Base-by-base conservation (phyloP, 2,113 vertebrate genomes). In the Capra hircus region DNA sequence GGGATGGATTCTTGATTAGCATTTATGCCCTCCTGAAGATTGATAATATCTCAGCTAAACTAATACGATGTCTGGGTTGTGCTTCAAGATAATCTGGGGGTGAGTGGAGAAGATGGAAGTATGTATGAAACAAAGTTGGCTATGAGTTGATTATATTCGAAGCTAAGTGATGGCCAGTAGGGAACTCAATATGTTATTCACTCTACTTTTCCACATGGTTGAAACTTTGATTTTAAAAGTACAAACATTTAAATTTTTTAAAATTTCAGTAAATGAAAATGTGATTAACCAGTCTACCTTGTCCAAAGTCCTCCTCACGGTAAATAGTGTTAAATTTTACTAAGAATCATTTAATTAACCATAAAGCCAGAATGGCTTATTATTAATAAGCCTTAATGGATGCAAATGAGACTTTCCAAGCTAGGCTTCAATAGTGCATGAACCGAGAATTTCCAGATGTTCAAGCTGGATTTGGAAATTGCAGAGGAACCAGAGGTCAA, bases 31-130 rank as follows among this genome's bases (percentile, higher is more conserved):
- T 95, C 82, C 43, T 89, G 55, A 95, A 64, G 74, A 82, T 64
- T 82, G 12, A 6, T 95, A 55, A 90, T 90, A 95, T 92, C 27
- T 91, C 50, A 93, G 52, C 62, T 80, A 33, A 94, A 95, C 80
- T 55, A 62, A 59, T 82, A 25, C 2, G 10, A 53, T 92, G 36
- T 74, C 40, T 83, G 25, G 43, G 5, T 55, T 94, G 88, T 89
- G 6, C 82, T 89, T 89, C 64, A 94, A 30, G 88, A 89, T 48
- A 97, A 85, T 57, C 17, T 74, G 21, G 33, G 28, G 27, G 17
- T 87, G 36, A 94, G 6, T 60, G 40, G 53, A 82, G 21, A 50
- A 89, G 30, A 11, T 92, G 15, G 27, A 67, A 60, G 33, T 86
- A 43, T 7, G 53, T 48, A 78, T 81, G 82, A 86, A 80, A 91